Evolutionary conservation across 1,140 invertebrate genomes (phyloP).

Genomic region (Parasteatoda tepidariorum): DNA sequence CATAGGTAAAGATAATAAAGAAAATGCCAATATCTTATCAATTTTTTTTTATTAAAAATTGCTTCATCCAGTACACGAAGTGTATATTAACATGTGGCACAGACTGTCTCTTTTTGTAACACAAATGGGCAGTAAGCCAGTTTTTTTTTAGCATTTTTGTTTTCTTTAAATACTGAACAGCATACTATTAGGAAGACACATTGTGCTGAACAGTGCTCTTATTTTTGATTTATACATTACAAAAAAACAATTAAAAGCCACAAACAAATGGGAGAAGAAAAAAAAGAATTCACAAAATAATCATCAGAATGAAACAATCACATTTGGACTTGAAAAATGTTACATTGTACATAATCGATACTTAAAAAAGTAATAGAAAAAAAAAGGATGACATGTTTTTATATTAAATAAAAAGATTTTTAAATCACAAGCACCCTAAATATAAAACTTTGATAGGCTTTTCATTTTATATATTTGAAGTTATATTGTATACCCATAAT

Average conservation of each 20-base stretch:
- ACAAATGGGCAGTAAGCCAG: constrained; percentile 49
- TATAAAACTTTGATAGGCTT: neutral
- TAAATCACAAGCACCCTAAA: neutral
- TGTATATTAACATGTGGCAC: constrained; percentile 61
- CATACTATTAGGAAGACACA: constrained; percentile 61
- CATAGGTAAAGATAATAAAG: neutral
- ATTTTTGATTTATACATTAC: constrained; percentile 47
- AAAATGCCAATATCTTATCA: neutral
- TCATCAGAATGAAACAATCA: constrained; percentile 33
- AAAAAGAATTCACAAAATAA: neutral
- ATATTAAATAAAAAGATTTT: no score
- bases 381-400: neutral
- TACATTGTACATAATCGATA: neutral
- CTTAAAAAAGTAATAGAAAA: constrained; percentile 3
- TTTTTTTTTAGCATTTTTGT: constrained; percentile 25
- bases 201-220: constrained; percentile 59
- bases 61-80: constrained; percentile 58
- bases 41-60: constrained; percentile 60
- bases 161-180: constrained; percentile 58
- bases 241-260: constrained; percentile 8
- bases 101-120: constrained; percentile 47
- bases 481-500: neutral
- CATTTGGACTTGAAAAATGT: constrained; percentile 8
- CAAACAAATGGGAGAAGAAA: constrained; percentile 6
- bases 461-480: neutral